Evolutionary conservation across 2,888 invertebrate species (phyloP), one percentile per base, ranked within the genome.

Genomic region (Amphimallon solstitiale): DNA sequence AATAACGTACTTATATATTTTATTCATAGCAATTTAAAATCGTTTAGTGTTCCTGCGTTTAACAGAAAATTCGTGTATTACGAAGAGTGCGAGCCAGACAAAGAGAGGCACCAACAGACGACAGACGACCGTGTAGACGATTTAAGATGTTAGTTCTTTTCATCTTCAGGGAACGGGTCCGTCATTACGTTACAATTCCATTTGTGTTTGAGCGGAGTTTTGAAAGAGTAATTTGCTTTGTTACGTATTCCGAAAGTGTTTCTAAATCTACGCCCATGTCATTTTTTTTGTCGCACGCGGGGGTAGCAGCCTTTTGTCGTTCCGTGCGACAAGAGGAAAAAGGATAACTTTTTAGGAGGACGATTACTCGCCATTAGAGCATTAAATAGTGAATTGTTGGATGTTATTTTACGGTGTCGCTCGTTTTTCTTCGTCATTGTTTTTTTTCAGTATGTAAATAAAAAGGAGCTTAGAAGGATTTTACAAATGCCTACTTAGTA

Each of bases 191-290:
- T 69, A 68, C 72, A 70, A 69, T 71, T 71, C 70, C 70, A 74
- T 69, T 71, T 72, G 70, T 71, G 63, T 66, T 68, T 66, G 68
- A 68, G 68, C 43, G 61, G 67, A 69, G 67, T 67, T 68, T 67
- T 54, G 72, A 69, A 71, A 70, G 73, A 74, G 74, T 76, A 74
- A 76, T 75, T 76, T 73, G 75, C 76, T 75, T 76, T 75, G 74
- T 76, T 76, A 73, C 70, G 69, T 73, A 74, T 75, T 75, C 73
- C 67, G 67, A 72, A 72, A 73, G 74, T 72, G 74, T 74, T 74
- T 74, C 70, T 72, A 74, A 74, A 73, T 73, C 72, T 69, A 72
- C 74, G 73, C 71, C 72, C 68, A 68, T 71, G 70, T 72, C 73
- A 74, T 73, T 71, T 73, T 68, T 72, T 49, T 17, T n/a, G n/a